phyloP scores from a whole-genome alignment of 2,888 invertebrate species.

The Oithona nana region DNA sequence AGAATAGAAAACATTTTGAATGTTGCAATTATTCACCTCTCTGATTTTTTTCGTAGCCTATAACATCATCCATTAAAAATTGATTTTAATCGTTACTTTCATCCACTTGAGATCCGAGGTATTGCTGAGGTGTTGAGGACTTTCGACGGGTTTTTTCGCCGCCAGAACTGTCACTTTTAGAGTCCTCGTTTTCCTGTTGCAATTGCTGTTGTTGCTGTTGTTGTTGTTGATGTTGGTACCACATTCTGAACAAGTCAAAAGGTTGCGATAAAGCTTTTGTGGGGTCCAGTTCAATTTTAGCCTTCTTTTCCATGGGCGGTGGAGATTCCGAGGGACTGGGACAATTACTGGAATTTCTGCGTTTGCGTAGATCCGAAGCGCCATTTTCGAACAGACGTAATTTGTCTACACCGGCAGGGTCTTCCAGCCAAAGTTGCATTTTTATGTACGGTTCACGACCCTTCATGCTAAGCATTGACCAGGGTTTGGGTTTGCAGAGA shows the following conservation, averaged over 20 bases:
- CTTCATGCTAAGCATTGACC: constrained; percentile 96
- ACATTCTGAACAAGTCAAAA: background rate
- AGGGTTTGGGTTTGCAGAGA: constrained; percentile 89
- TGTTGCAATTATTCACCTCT: no score
- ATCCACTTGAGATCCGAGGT: background rate
- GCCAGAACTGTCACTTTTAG: background rate
- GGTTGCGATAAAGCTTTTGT: background rate
- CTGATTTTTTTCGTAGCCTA: no score
- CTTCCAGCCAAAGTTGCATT: constrained; percentile 89
- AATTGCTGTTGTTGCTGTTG: background rate
- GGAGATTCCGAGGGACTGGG: background rate
- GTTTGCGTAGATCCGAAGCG: background rate
- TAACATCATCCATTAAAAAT: no score
- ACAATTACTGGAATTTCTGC: background rate
- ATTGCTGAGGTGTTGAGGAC: background rate
- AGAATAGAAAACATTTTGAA: no score
- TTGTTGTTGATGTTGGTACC: no score
- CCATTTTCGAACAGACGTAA: constrained; percentile 37
- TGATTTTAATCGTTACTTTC: background rate
- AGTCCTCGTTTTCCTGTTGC: background rate
- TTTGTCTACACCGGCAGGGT: constrained; percentile 79
- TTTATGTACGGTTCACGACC: constrained; percentile 86
- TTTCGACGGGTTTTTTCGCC: background rate
- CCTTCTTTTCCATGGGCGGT: background rate
- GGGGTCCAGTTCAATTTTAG: background rate